phyloP scores from a whole-genome alignment of 2,113 vertebrate genomes.

The Bufo gargarizans region DNA sequence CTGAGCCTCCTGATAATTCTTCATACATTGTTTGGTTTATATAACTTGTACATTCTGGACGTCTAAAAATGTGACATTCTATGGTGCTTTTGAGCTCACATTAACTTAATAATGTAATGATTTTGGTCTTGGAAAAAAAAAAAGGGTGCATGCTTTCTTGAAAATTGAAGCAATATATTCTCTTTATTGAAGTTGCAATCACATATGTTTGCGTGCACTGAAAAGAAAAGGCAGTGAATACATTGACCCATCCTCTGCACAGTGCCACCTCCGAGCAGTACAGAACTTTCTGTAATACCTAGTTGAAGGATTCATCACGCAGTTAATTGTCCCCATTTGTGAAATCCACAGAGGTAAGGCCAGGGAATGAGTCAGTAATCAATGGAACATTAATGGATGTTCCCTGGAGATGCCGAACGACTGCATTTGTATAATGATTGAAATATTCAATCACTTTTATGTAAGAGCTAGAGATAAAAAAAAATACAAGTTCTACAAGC shows the following conservation, averaged over 20 bases:
- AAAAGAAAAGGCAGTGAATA: conserved; percentile 35
- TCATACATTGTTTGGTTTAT: background rate
- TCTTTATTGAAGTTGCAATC: conserved; percentile 23
- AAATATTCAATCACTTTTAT: conserved; percentile 47
- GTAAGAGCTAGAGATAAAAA: conserved; percentile 20
- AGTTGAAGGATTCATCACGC: conserved; percentile 43
- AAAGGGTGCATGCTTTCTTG: background rate
- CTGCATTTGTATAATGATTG: conserved; percentile 43
- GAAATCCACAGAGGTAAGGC: conserved; percentile 54
- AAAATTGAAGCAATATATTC: conserved; percentile 43
- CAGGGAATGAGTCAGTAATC: conserved; percentile 48
- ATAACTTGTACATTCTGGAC: background rate
- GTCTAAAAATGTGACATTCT: background rate
- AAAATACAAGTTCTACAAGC: conserved; percentile 1
- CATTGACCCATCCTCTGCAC: conserved; percentile 49
- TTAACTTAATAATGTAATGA: conserved; percentile 21
- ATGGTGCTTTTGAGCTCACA: background rate
- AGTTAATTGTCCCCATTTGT: conserved; percentile 55
- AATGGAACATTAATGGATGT: conserved; percentile 57
- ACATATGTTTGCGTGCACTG: conserved; percentile 26
- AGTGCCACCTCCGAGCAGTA: conserved; percentile 28
- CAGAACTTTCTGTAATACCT: conserved; percentile 47
- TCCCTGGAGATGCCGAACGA: conserved; percentile 51
- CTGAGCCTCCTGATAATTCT: background rate
- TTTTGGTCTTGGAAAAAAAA: background rate